Percentiles rank a stretch among this genome's conserved stretches.
Evolutionary conservation across 2,113 vertebrate species (phyloP).

Genomic region (Tragulus kanchil): DNA sequence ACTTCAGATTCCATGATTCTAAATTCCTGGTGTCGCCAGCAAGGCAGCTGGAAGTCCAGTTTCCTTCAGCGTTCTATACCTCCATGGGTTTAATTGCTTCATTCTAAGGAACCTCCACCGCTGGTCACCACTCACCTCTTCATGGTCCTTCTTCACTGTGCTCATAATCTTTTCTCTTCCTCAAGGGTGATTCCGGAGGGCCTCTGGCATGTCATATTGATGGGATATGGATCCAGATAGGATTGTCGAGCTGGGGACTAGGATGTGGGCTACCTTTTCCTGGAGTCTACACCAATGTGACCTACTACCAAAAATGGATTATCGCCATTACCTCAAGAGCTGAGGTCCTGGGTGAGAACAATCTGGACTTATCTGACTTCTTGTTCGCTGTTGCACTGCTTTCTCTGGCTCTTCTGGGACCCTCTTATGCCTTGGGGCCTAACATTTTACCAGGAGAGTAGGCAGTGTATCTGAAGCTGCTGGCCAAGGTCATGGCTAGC

Average conservation of each 20-base stretch:
- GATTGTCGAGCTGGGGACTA: conserved; percentile 64
- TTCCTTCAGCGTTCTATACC: not conserved
- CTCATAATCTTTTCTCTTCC: conserved; percentile 23
- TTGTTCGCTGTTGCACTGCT: not conserved
- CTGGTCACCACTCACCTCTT: not conserved
- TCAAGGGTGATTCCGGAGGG: conserved; percentile 78
- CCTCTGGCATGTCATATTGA: conserved; percentile 64
- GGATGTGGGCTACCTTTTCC: conserved; percentile 2
- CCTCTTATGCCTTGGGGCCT: not conserved
- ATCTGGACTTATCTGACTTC: not conserved
- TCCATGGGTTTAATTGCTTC: not conserved
- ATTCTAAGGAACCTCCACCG: not conserved
- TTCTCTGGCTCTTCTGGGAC: conserved; percentile 47
- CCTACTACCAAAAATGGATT: conserved; percentile 71
- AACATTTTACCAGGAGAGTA: not conserved
- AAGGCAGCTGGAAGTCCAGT: not conserved
- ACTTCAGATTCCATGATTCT: not conserved
- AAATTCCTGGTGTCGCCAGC: not conserved
- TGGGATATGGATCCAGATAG: conserved; percentile 60
- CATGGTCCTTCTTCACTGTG: not conserved
- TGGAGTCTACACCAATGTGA: conserved; percentile 64
- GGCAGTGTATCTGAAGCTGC: not conserved
- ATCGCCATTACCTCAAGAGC: conserved; percentile 30
- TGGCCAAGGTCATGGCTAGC: not conserved
- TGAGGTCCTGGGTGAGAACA: not conserved